These are phyloP conservation scores for Microctenopoma stevenorrisi DNA, from an alignment of 2,797 vertebrate genomes.

Conservation along the genomic window DNA sequence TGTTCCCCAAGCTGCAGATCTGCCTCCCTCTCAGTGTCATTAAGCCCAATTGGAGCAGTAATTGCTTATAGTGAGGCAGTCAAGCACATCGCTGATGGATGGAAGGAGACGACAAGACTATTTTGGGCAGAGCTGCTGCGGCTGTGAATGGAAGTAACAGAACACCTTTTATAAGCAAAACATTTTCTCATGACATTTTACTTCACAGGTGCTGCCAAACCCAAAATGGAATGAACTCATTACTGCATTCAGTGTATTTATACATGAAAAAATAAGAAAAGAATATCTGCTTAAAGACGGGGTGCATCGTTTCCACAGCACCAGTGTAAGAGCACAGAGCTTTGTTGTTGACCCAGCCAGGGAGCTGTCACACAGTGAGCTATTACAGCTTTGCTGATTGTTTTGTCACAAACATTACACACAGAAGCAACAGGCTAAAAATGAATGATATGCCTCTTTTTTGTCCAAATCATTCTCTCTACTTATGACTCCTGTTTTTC, in stretches of 20 bases:
- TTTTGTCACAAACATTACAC: conserved; percentile 52
- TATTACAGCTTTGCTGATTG: conserved; percentile 44
- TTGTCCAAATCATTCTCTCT: conserved; percentile 29
- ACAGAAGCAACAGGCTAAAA: conserved; percentile 15
- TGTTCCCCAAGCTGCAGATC: conserved; percentile 68
- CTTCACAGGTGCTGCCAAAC: conserved; percentile 46
- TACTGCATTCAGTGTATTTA: conserved; percentile 41
- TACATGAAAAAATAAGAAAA: conserved; percentile 25
- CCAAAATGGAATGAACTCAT: conserved; percentile 27
- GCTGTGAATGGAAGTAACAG: conserved; percentile 35
- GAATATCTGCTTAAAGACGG: conserved; percentile 8
- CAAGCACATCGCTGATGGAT: conserved; percentile 74
- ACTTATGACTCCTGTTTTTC: conserved; percentile 23
- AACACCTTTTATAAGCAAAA: conserved; percentile 44
- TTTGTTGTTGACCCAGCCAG: conserved; percentile 34
- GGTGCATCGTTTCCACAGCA: conserved; percentile 5
- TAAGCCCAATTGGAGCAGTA: conserved; percentile 79
- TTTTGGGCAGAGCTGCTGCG: conserved; percentile 53
- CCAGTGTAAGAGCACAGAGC: conserved; percentile 35
- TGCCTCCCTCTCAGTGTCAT: conserved; percentile 74
- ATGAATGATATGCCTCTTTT: conserved; percentile 12
- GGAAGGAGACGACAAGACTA: conserved; percentile 62
- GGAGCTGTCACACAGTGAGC: conserved; percentile 36
- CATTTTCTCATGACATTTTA: conserved; percentile 45
- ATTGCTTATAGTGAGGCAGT: conserved; percentile 78